phyloP scores from a whole-genome alignment of 2,888 invertebrate species.

The Phlogophora meticulosa region DNA sequence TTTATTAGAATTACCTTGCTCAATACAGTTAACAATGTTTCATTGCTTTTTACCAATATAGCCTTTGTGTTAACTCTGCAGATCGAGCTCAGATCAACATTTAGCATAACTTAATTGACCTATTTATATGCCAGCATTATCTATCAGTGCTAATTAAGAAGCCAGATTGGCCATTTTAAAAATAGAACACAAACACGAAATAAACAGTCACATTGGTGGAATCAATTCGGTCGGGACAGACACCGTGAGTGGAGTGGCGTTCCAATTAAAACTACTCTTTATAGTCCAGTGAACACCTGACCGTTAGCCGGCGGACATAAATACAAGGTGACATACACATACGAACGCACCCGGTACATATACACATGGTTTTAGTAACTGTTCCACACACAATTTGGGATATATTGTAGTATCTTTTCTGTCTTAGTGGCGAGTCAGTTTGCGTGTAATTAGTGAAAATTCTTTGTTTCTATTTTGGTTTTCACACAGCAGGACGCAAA shows the following conservation, averaged over 20 bases:
- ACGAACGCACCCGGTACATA: not conserved
- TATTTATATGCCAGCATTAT: not conserved
- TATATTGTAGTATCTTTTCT: not conserved
- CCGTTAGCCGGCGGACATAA: slow-evolving; percentile 29
- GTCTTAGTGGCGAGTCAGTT: not conserved
- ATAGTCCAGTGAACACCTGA: slow-evolving; percentile 53
- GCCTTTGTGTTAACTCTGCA: no score
- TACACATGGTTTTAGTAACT: slow-evolving; percentile 16
- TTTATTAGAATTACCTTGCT: no score
- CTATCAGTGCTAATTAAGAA: not conserved
- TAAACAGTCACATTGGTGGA: slow-evolving; percentile 15
- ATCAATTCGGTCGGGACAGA: slow-evolving; percentile 40
- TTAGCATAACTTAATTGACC: not conserved
- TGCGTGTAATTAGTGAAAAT: not conserved
- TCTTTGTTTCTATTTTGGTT: no score
- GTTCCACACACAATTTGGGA: slow-evolving; percentile 1
- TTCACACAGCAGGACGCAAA: no score
- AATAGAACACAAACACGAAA: slow-evolving; percentile 16
- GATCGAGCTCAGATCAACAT: no score
- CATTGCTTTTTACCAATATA: no score
- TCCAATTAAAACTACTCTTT: slow-evolving; percentile 64
- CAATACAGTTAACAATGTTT: no score
- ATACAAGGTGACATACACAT: slow-evolving; percentile 5
- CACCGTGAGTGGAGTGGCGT: slow-evolving; percentile 30
- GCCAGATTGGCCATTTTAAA: not conserved